phyloP scores from a whole-genome alignment of 1,140 invertebrate species.

The Phymastichus coffea region DNA sequence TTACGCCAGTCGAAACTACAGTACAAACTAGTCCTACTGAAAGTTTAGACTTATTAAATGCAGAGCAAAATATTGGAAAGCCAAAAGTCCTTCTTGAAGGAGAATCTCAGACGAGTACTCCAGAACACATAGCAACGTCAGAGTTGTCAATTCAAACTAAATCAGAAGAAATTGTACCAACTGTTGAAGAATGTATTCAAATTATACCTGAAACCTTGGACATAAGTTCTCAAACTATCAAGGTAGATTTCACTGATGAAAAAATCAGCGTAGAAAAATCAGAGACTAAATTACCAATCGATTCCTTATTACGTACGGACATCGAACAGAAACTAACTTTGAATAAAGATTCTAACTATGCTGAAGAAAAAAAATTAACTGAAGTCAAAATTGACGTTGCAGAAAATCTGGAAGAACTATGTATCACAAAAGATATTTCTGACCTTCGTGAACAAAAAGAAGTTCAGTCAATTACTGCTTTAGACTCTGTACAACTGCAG shows the following conservation, averaged over 20 bases:
- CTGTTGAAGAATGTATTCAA: conserved; percentile 37
- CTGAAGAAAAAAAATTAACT: too few species aligned
- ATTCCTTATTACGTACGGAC: too few species aligned
- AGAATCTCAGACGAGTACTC: conserved; percentile 41
- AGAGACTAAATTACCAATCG: neutral
- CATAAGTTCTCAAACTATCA: conserved; percentile 34
- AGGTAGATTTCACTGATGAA: neutral
- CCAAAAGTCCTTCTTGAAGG: conserved; percentile 21
- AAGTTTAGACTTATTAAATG: neutral
- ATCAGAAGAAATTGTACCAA: conserved; percentile 38
- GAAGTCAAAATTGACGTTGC: too few species aligned
- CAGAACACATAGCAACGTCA: conserved; percentile 23
- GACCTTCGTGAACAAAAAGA: neutral
- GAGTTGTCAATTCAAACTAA: conserved; percentile 42
- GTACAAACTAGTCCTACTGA: conserved; percentile 43
- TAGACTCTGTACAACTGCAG: too few species aligned
- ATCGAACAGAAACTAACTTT: too few species aligned
- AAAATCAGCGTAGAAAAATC: neutral
- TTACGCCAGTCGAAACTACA: conserved; percentile 35
- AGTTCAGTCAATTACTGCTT: neutral
- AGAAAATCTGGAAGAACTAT: neutral
- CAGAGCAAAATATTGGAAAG: neutral
- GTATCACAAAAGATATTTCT: too few species aligned
- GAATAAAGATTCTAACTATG: too few species aligned
- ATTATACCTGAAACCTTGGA: conserved; percentile 38